These are phyloP conservation scores for Yoshiicerus persimilis DNA, from an alignment of 1,140 invertebrate genomes.

Conservation along the genomic window DNA sequence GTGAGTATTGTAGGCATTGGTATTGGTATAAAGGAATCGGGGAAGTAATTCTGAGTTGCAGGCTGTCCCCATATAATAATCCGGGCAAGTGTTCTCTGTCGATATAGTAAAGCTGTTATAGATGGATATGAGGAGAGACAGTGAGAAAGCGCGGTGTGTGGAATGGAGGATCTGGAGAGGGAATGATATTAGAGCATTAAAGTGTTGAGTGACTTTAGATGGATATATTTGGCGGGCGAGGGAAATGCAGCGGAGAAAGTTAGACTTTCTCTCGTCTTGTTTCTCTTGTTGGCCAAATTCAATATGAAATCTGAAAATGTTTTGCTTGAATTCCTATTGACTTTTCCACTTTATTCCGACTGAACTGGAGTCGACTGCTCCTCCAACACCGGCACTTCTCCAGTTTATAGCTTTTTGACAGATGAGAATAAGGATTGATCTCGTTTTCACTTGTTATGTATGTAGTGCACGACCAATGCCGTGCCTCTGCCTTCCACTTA, in stretches of 20 bases:
- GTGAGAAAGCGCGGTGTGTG: neutral
- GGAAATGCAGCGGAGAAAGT: neutral
- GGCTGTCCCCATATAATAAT: neutral
- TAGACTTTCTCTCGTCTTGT: neutral
- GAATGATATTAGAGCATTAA: neutral
- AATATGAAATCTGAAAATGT: conserved; percentile 21
- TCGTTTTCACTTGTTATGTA: neutral
- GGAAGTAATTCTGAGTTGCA: neutral
- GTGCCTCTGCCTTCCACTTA: neutral
- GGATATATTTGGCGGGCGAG: neutral
- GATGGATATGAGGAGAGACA: neutral
- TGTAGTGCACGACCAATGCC: neutral
- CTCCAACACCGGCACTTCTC: neutral
- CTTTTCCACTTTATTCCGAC: conserved; percentile 5
- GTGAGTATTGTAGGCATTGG: neutral
- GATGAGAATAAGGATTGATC: conserved; percentile 13
- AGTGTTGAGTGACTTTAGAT: neutral
- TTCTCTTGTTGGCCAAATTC: neutral
- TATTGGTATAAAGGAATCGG: neutral
- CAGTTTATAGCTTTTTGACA: conserved; percentile 14
- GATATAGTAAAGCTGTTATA: neutral
- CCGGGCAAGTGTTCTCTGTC: neutral
- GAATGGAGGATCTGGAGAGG: neutral
- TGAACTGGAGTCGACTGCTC: neutral
- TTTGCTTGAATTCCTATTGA: conserved; percentile 11